These are phyloP conservation scores for Cherax quadricarinatus DNA, from an alignment of 1,140 invertebrate species.

Conservation along the genomic window DNA sequence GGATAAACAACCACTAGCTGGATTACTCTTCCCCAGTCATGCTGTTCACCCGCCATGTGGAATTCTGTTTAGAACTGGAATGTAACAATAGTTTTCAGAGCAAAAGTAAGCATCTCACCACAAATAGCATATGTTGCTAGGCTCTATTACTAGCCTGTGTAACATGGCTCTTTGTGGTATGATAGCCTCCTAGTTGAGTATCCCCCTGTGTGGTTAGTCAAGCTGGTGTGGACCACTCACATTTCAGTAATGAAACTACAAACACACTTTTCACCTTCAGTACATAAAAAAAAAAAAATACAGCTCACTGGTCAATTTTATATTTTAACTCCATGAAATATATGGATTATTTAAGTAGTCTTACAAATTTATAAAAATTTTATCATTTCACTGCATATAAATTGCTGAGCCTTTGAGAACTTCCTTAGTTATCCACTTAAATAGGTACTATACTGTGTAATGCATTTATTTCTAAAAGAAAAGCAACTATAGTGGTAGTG, in stretches of 20 bases:
- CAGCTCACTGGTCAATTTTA: neutral
- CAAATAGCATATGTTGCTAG: conserved; percentile 10
- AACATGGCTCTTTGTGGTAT: neutral
- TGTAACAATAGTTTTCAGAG: conserved; percentile 45
- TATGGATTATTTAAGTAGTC: neutral
- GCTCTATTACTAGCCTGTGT: neutral
- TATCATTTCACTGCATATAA: neutral
- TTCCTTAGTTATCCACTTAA: neutral
- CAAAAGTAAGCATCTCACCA: conserved; percentile 9
- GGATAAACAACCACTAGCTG: conserved; percentile 5
- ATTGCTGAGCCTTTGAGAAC: conserved; percentile 4
- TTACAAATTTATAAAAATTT: neutral
- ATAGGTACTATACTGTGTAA: neutral
- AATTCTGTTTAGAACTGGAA: conserved; percentile 57
- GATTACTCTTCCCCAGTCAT: neutral
- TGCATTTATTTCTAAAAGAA: conserved; percentile 40
- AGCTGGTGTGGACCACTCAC: conserved; percentile 5
- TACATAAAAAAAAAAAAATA: neutral
- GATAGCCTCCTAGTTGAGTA: conserved; percentile 14
- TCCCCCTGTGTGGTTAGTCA: conserved; percentile 26
- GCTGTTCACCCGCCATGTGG: conserved; percentile 33
- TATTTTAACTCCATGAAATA: neutral
- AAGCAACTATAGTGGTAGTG: conserved; percentile 37
- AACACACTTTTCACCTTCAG: neutral
- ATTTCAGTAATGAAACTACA: conserved; percentile 6